These are phyloP conservation scores for Leucophenga maculata DNA, from an alignment of 2,888 invertebrate species.

Conservation along the genomic window DNA sequence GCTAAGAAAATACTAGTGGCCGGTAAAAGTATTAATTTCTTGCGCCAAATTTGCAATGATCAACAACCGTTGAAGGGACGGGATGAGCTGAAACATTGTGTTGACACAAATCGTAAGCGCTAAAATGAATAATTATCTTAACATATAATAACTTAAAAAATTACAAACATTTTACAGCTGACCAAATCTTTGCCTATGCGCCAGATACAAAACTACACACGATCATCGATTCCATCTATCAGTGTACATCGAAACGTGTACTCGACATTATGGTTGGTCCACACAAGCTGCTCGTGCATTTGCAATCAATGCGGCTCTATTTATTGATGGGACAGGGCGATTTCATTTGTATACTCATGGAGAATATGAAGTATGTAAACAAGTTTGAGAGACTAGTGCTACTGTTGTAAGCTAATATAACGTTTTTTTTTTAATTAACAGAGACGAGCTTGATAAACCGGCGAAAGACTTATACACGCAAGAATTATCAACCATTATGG, in stretches of 20 bases:
- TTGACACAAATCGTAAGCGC: conserved; percentile 72
- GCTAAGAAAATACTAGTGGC: conserved; percentile 93
- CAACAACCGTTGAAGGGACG: conserved; percentile 78
- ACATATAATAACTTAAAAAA: not conserved
- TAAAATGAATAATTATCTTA: not conserved
- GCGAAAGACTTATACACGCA: conserved; percentile 90
- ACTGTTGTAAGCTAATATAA: no score
- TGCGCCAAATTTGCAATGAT: conserved; percentile 92
- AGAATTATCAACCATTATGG: conserved; percentile 88
- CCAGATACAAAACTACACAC: conserved; percentile 84
- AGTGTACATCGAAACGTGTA: conserved; percentile 88
- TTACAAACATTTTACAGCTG: conserved; percentile 47
- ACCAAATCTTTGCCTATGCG: conserved; percentile 75
- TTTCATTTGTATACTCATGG: conserved; percentile 94
- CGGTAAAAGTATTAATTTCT: conserved; percentile 96
- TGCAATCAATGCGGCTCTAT: conserved; percentile 91
- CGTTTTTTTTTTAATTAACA: conserved; percentile 66
- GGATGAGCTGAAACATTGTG: conserved; percentile 75
- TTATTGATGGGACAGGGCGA: conserved; percentile 95
- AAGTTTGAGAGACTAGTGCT: no score
- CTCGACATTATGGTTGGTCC: conserved; percentile 88
- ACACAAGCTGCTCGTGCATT: conserved; percentile 91
- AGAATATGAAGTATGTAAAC: conserved; percentile 84
- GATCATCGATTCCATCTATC: conserved; percentile 87
- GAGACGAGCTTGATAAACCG: conserved; percentile 90